phyloP scores from a whole-genome alignment of 2,888 invertebrate species.

The Octonoba sinensis region DNA sequence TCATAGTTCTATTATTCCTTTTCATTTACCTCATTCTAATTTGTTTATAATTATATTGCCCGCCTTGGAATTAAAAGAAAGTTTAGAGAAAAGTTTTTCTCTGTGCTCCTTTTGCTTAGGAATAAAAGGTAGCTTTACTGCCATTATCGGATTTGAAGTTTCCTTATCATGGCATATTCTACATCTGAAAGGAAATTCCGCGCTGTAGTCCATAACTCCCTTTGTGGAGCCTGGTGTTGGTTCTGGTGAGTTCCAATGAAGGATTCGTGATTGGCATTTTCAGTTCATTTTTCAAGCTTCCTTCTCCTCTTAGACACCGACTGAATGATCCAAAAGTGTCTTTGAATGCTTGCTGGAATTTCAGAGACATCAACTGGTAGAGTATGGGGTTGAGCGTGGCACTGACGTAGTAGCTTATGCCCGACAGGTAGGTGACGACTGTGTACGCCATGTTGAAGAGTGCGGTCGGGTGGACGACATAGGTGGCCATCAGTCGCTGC shows the following conservation, averaged over 20 bases:
- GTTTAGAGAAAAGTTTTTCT: too few species aligned
- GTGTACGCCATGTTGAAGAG: conserved; percentile 75
- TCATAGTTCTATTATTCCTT: too few species aligned
- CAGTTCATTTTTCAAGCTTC: conserved; percentile 3
- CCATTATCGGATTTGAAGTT: too few species aligned
- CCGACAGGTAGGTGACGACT: conserved; percentile 84
- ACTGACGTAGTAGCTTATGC: conserved; percentile 90
- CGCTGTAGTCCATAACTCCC: neutral
- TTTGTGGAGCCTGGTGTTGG: conserved; percentile 16
- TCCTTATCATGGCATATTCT: too few species aligned
- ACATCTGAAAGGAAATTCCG: too few species aligned
- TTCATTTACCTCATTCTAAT: too few species aligned
- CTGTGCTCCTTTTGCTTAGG: too few species aligned
- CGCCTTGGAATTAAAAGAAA: too few species aligned
- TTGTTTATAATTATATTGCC: too few species aligned
- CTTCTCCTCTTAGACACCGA: conserved; percentile 34
- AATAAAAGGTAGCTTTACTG: too few species aligned
- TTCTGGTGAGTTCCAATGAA: conserved; percentile 4
- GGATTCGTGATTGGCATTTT: conserved; percentile 18
- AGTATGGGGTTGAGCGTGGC: conserved; percentile 93
- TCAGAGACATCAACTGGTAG: conserved; percentile 88
- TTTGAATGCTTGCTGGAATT: conserved; percentile 93
- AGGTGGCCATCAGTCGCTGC: conserved; percentile 75
- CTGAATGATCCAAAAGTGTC: conserved; percentile 71
- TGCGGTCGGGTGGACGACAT: conserved; percentile 70